These are phyloP conservation scores for Bettongia penicillata DNA, from an alignment of 2,113 vertebrate species.

Conservation along the genomic window DNA sequence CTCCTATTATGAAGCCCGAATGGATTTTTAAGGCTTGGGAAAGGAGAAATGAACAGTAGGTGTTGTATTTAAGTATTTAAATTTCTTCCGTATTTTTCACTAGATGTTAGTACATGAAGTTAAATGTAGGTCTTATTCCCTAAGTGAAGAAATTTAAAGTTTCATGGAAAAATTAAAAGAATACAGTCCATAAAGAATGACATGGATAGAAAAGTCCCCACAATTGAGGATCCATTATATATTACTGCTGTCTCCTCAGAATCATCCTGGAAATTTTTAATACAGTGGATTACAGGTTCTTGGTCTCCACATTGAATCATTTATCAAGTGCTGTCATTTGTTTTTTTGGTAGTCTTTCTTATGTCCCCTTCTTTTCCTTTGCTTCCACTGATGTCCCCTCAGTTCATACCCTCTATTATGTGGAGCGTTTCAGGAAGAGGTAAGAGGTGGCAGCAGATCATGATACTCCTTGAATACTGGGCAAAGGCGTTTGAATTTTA, in stretches of 20 bases:
- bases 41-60: slow-evolving; percentile 89
- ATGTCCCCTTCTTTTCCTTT: neutral
- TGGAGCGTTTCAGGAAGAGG: neutral
- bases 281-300: neutral
- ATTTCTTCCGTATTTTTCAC: neutral
- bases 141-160: neutral
- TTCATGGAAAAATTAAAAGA: neutral
- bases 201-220: neutral
- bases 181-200: neutral
- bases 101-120: neutral
- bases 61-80: slow-evolving; percentile 32
- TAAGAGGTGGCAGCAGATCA: neutral
- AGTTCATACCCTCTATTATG: neutral
- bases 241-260: neutral
- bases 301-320: neutral
- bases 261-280: neutral
- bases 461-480: neutral
- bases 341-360: neutral
- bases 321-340: neutral
- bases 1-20: slow-evolving; percentile 93
- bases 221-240: neutral
- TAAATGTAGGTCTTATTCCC: neutral
- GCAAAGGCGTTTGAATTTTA: neutral
- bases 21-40: slow-evolving; percentile 98
- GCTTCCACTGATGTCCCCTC: neutral